Evolutionary conservation across 2,888 invertebrate species (phyloP).

Genomic region (Serrognathus titanus): DNA sequence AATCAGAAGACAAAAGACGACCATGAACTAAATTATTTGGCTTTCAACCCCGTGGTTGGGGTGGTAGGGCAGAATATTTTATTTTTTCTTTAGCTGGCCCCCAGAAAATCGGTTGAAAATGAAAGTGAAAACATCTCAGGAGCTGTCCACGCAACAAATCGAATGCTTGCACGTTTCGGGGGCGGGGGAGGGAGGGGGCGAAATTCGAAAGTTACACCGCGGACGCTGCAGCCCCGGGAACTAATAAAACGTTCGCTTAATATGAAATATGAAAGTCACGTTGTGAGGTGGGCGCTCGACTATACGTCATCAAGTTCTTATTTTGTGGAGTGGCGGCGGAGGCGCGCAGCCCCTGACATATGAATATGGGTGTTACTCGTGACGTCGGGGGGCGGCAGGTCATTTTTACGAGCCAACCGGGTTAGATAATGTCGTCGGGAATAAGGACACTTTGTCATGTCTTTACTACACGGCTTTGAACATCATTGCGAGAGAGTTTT

Average conservation of each 20-base stretch:
- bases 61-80: no score
- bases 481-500: constrained; percentile 19
- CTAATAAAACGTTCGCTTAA: constrained; percentile 36
- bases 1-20: no score
- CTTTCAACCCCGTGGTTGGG: no score
- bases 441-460: constrained; percentile 33
- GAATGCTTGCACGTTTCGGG: constrained; percentile 7
- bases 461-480: constrained; percentile 19
- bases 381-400: constrained; percentile 32
- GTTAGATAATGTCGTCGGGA: constrained; percentile 33
- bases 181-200: constrained; percentile 9
- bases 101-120: no score
- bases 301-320: constrained; percentile 39
- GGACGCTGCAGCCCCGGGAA: constrained; percentile 20
- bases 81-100: no score
- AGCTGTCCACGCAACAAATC: background rate
- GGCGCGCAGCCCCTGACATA: constrained; percentile 31
- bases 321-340: constrained; percentile 27
- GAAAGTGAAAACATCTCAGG: no score
- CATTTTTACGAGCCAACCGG: constrained; percentile 34
- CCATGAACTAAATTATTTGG: no score
- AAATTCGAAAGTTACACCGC: no score
- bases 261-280: constrained; percentile 37
- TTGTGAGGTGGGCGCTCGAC: constrained; percentile 33
- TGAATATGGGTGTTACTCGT: constrained; percentile 37